phyloP scores from a whole-genome alignment of 2,888 invertebrate species.

The Listrodromus nycthemerus region DNA sequence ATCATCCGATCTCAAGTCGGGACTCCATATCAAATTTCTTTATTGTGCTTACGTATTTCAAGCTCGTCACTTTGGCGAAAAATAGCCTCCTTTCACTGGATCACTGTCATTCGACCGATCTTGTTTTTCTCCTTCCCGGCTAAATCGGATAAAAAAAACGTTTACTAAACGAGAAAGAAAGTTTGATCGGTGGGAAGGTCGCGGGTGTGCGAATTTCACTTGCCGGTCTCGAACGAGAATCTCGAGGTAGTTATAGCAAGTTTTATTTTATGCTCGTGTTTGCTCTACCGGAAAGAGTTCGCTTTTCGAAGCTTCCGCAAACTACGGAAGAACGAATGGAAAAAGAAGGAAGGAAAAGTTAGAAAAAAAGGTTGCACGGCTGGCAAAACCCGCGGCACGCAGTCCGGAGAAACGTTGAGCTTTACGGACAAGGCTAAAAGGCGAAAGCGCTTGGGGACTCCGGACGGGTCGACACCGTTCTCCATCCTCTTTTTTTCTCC shows the following conservation, averaged over 20 bases:
- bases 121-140: background rate
- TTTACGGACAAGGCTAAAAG: constrained; percentile 28
- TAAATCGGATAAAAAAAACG: background rate
- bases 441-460: constrained; percentile 27
- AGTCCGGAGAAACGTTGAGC: constrained; percentile 8
- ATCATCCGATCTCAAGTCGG: too few species aligned
- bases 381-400: constrained; percentile 5
- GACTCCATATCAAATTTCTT: too few species aligned
- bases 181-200: background rate
- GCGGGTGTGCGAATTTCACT: constrained; percentile 11
- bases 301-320: constrained; percentile 21
- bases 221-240: constrained; percentile 10
- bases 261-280: background rate
- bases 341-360: background rate
- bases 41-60: too few species aligned
- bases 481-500: constrained; percentile 9
- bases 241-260: constrained; percentile 6
- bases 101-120: background rate
- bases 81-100: background rate
- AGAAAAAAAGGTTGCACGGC: background rate
- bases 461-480: constrained; percentile 10
- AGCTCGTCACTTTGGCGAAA: too few species aligned
- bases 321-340: constrained; percentile 5
- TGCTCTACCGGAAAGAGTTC: background rate
- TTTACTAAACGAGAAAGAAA: background rate